Evolutionary conservation across 2,113 vertebrate species (phyloP).

Genomic region (Hipposideros armiger): DNA sequence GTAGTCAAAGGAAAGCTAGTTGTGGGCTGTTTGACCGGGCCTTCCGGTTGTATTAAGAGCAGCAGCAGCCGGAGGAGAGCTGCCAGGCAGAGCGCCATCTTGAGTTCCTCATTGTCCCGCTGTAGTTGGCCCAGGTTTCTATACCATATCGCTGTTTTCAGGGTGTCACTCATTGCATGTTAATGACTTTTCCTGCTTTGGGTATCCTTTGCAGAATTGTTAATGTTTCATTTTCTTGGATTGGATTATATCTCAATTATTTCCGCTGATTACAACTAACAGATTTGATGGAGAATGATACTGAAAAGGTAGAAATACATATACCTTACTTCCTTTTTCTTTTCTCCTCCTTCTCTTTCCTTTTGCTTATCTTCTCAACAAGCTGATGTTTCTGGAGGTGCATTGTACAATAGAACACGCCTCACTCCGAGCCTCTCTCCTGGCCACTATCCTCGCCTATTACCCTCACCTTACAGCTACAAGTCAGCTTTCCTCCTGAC

Average conservation of each 20-base stretch:
- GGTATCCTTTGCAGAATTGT: background rate
- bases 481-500: background rate
- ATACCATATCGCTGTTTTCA: background rate
- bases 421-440: background rate
- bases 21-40: background rate
- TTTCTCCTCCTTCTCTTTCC: background rate
- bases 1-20: background rate
- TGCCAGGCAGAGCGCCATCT: background rate
- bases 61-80: background rate
- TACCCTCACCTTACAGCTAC: background rate
- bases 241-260: background rate
- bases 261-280: background rate
- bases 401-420: background rate
- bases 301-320: background rate
- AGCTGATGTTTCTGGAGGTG: background rate
- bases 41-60: background rate
- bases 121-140: background rate
- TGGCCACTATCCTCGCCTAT: accelerated
- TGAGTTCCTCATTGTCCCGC: background rate
- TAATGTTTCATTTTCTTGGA: background rate
- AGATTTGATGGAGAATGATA: background rate
- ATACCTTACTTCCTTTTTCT: background rate
- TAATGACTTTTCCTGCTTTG: background rate
- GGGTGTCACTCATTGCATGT: background rate
- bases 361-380: background rate